A percentile compares a stretch with the other conserved stretches of the same genome.
These are phyloP conservation scores for Zosterops borbonicus DNA, from an alignment of 2,113 vertebrate genomes.

Conservation along the genomic window DNA sequence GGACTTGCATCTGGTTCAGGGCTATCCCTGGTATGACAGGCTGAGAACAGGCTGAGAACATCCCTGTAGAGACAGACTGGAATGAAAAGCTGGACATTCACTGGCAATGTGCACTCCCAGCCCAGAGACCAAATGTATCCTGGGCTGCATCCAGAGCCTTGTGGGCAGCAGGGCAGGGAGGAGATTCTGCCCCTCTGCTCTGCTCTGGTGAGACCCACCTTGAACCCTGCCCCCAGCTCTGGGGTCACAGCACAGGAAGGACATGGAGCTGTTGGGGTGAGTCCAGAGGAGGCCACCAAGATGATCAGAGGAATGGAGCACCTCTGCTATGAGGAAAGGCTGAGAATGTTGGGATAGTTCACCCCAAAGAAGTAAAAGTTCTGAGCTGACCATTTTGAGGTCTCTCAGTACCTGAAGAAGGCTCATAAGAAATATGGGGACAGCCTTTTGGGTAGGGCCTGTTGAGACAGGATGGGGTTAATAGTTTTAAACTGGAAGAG, in stretches of 20 bases:
- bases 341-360: not conserved
- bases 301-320: not conserved
- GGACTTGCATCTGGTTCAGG: not conserved
- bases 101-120: accelerated
- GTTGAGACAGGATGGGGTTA: accelerated
- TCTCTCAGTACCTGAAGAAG: not conserved
- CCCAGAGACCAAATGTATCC: accelerated
- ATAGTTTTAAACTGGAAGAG: not conserved
- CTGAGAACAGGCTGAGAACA: not conserved
- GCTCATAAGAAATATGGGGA: not conserved
- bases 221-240: not conserved
- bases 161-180: accelerated
- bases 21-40: not conserved
- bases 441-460: not conserved
- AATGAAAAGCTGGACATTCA: not conserved
- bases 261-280: accelerated
- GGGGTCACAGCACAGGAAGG: not conserved
- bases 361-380: not conserved
- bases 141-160: not conserved
- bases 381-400: accelerated
- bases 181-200: not conserved
- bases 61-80: not conserved
- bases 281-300: accelerated
- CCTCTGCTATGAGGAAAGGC: accelerated
- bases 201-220: not conserved